phyloP scores from a whole-genome alignment of 2,113 vertebrate genomes.

The Phylloscopus trochiloides region DNA sequence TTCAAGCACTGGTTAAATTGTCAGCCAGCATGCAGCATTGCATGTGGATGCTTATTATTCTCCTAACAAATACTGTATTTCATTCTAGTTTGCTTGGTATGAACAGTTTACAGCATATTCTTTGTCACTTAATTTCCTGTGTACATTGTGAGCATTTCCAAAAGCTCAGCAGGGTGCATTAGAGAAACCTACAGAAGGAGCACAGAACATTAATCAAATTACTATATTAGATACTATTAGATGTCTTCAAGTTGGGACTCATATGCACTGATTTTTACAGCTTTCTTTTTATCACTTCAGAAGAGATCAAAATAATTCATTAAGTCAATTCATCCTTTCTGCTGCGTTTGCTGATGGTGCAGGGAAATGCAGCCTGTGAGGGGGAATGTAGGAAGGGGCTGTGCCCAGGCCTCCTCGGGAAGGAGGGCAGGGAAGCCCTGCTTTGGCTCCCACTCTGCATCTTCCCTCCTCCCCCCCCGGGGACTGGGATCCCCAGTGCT shows the following conservation, averaged over 20 bases:
- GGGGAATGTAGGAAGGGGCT: not conserved
- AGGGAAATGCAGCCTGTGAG: not conserved
- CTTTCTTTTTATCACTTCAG: constrained; percentile 6
- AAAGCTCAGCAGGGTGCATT: not conserved
- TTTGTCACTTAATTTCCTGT: constrained; percentile 37
- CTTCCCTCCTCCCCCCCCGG: rapidly evolving
- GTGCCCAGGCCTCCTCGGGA: rapidly evolving
- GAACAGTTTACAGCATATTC: constrained; percentile 16
- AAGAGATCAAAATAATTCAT: not conserved
- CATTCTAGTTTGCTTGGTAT: not conserved
- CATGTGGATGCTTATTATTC: constrained; percentile 8
- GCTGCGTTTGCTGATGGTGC: not conserved
- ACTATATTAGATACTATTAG: not conserved
- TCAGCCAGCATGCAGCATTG: not conserved
- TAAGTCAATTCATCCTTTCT: not conserved
- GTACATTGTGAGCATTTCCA: not conserved
- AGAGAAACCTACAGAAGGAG: constrained; percentile 8
- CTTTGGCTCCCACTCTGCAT: not conserved
- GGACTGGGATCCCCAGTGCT: not conserved
- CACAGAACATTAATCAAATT: constrained; percentile 26
- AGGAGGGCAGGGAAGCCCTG: not conserved
- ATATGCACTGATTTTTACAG: not conserved
- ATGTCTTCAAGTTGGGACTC: not conserved
- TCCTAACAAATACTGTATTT: constrained; percentile 1
- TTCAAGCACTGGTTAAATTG: constrained; percentile 9